A percentile compares a stretch with the other conserved stretches of the same genome.
phyloP scores from a whole-genome alignment of 2,888 invertebrate species.

The Drosophila quinaria region DNA sequence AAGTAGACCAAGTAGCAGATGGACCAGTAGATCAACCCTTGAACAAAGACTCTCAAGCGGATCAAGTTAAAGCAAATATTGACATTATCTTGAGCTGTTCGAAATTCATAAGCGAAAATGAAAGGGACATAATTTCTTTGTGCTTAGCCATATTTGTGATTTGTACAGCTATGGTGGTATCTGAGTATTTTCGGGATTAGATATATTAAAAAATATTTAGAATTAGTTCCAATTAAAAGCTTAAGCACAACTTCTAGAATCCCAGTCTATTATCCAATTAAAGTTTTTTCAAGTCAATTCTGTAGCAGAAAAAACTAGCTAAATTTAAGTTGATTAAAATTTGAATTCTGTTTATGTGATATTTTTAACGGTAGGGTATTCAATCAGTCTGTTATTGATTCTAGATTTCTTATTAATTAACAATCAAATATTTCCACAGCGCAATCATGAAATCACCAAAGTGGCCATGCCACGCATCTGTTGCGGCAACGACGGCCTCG shows the following conservation, averaged over 20 bases:
- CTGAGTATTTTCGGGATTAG: slow-evolving; percentile 11
- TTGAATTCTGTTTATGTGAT: neutral
- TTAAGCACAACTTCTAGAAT: too few relatives aligned
- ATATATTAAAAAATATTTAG: neutral
- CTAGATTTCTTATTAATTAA: neutral
- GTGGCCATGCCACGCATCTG: slow-evolving; percentile 89
- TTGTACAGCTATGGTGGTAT: neutral
- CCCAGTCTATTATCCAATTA: too few relatives aligned
- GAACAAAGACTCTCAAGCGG: neutral
- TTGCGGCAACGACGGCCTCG: slow-evolving; percentile 88
- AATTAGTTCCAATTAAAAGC: neutral
- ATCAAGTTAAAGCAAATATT: neutral
- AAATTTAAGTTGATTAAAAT: neutral
- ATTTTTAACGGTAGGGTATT: neutral
- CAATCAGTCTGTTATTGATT: neutral
- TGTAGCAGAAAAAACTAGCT: neutral
- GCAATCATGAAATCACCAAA: slow-evolving; percentile 86
- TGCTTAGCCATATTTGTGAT: slow-evolving; percentile 1
- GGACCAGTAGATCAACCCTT: slow-evolving; percentile 1
- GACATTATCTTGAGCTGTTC: slow-evolving; percentile 7
- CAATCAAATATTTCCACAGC: slow-evolving; percentile 56
- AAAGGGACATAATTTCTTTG: slow-evolving; percentile 1
- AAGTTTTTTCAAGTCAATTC: neutral
- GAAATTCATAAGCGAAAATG: slow-evolving; percentile 12
- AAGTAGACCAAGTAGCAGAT: slow-evolving; percentile 8